phyloP scores from a whole-genome alignment of 2,113 vertebrate genomes.

The Thalassarche chlororhynchos region DNA sequence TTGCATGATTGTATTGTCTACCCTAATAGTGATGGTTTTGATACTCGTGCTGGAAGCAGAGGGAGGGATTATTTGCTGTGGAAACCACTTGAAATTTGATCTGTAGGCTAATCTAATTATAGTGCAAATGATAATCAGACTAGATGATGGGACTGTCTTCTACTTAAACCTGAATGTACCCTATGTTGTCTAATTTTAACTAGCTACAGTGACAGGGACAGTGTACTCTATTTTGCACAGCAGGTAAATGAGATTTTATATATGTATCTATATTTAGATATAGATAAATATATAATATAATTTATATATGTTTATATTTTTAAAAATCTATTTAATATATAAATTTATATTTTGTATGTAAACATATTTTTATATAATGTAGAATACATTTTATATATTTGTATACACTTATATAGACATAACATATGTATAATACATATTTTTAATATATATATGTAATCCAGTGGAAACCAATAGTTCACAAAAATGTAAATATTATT shows the following conservation, averaged over 20 bases:
- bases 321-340: background rate
- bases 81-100: slow-evolving; percentile 61
- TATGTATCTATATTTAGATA: background rate
- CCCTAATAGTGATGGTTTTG: background rate
- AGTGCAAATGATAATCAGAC: slow-evolving; percentile 52
- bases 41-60: background rate
- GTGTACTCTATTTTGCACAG: background rate
- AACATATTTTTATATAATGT: background rate
- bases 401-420: background rate
- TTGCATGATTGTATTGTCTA: background rate
- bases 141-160: background rate
- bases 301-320: too few relatives aligned
- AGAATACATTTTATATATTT: background rate
- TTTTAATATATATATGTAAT: background rate
- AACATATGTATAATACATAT: background rate
- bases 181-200: slow-evolving; percentile 42
- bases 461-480: background rate
- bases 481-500: background rate
- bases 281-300: background rate
- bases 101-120: slow-evolving; percentile 63
- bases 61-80: slow-evolving; percentile 19
- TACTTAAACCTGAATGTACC: slow-evolving; percentile 20
- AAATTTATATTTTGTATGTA: background rate
- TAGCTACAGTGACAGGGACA: background rate
- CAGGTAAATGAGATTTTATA: background rate